Evolutionary conservation across 2,113 vertebrate species (phyloP).

Genomic region (Clinocottus analis): DNA sequence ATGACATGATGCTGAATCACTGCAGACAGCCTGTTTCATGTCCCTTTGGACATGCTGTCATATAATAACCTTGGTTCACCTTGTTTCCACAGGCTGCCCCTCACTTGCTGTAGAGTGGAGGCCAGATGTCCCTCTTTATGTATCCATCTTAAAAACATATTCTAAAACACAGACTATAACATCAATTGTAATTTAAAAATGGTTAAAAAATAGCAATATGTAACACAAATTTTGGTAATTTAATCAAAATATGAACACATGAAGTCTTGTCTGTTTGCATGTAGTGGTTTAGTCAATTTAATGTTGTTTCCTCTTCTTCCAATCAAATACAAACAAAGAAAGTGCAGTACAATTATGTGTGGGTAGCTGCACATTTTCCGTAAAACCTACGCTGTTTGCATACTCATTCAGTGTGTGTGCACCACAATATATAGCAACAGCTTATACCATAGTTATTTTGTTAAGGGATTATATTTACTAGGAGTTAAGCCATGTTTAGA

Average conservation of each 20-base stretch:
- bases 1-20: slow-evolving; percentile 67
- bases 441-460: slow-evolving; percentile 9
- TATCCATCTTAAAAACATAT: background rate
- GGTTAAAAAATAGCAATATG: background rate
- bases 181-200: background rate
- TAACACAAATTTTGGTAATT: background rate
- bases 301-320: background rate
- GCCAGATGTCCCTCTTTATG: slow-evolving; percentile 39
- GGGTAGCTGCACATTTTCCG: background rate
- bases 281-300: background rate
- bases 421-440: background rate
- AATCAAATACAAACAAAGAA: background rate
- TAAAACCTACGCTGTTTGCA: background rate
- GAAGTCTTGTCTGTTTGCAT: background rate
- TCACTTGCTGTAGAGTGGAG: slow-evolving; percentile 13
- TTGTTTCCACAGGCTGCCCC: slow-evolving; percentile 30
- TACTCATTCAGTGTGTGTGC: slow-evolving; percentile 1
- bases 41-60: slow-evolving; percentile 63
- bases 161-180: background rate
- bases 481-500: slow-evolving; percentile 31
- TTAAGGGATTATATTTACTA: slow-evolving; percentile 27
- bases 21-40: slow-evolving; percentile 33
- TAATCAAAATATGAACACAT: background rate
- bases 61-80: slow-evolving; percentile 58
- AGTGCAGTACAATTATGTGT: background rate